Evolutionary conservation across 2,113 vertebrate species (phyloP).

Genomic region (Pedetes capensis): DNA sequence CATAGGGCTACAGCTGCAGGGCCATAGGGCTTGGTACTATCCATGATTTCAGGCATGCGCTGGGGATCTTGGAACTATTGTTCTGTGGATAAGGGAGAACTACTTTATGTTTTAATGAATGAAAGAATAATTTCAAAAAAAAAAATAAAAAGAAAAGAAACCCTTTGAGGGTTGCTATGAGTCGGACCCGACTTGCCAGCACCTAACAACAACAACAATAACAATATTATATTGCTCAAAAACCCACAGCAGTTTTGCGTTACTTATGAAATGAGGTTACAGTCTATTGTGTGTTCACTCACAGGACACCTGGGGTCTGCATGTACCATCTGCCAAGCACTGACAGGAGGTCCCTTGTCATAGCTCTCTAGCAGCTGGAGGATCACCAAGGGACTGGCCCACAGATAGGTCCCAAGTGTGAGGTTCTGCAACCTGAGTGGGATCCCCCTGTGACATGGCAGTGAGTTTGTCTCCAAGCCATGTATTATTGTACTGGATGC

Average conservation of each 20-base stretch:
- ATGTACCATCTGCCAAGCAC: rapidly evolving
- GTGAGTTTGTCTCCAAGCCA: background rate
- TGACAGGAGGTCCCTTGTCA: background rate
- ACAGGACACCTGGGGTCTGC: background rate
- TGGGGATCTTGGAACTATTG: no score
- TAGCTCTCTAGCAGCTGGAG: background rate
- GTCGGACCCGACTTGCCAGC: no score
- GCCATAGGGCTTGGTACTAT: no score
- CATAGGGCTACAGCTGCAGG: no score
- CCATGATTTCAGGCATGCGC: no score
- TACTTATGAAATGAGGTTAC: background rate
- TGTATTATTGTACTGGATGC: background rate
- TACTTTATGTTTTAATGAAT: no score
- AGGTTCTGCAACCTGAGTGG: background rate
- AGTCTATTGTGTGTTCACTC: background rate
- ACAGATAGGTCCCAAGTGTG: rapidly evolving
- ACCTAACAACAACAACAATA: no score
- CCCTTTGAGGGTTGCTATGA: no score
- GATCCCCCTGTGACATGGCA: no score
- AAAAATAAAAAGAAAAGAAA: no score
- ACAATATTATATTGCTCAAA: background rate
- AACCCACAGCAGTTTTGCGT: background rate
- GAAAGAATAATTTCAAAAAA: no score
- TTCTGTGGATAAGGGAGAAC: no score
- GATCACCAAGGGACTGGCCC: background rate